A percentile compares a stretch with the other conserved stretches of the same genome.
phyloP scores from a whole-genome alignment of 2,113 vertebrate species.

The Daboia siamensis region DNA sequence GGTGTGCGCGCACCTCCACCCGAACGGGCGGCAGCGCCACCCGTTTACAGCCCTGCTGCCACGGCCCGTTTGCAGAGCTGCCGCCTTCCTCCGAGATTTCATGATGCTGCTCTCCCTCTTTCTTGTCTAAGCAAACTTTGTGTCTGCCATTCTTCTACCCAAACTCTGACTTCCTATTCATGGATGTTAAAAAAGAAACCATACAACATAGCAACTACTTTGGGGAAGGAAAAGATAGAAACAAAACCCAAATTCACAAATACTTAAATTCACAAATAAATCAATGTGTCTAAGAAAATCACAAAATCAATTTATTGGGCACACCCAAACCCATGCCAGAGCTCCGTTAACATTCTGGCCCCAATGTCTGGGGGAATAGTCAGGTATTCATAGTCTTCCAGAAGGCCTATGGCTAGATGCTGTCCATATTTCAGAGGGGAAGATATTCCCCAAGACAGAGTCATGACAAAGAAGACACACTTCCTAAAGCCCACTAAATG shows the following conservation, averaged over 20 bases:
- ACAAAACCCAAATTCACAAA: not conserved
- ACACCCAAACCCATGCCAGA: not conserved
- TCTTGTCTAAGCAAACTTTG: not conserved
- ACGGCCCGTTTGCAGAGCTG: too few species aligned
- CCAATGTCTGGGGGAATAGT: not conserved
- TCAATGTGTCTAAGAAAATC: not conserved
- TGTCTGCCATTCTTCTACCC: not conserved
- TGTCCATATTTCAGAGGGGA: not conserved
- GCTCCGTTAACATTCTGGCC: not conserved
- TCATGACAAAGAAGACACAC: not conserved
- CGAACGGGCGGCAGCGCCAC: too few species aligned
- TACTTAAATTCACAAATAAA: not conserved
- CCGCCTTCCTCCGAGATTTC: too few species aligned
- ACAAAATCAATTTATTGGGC: not conserved
- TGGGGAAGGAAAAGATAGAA: not conserved
- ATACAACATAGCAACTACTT: not conserved
- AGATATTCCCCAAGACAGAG: not conserved
- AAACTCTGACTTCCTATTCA: not conserved
- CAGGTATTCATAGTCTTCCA: not conserved
- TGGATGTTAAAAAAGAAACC: not conserved
- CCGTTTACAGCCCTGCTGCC: too few species aligned
- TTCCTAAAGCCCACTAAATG: not conserved
- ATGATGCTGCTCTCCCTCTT: not conserved
- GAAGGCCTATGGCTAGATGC: not conserved
- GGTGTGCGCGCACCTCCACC: too few species aligned